Conservation (phyloP, 2,113 vertebrate genomes). For the Morone saxatilis region DNA sequence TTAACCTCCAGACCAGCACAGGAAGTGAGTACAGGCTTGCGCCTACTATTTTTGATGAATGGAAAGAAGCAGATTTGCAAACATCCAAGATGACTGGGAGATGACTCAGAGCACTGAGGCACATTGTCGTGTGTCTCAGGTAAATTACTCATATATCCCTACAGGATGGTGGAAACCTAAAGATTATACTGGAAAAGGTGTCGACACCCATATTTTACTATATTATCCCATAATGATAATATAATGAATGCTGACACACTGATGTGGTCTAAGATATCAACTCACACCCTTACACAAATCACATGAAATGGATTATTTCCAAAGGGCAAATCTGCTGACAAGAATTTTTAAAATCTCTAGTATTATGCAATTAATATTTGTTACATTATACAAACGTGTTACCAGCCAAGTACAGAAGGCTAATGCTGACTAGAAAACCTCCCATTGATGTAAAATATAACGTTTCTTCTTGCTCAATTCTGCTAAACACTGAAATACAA, state of each 20-base stretch:
- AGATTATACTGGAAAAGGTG: neutral
- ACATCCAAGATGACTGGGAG: constrained; percentile 28
- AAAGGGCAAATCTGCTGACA: neutral
- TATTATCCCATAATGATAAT: neutral
- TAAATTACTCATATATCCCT: neutral
- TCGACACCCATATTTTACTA: neutral
- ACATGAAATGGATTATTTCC: constrained; percentile 22
- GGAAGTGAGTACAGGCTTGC: constrained; percentile 64
- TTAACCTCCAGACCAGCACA: constrained; percentile 57
- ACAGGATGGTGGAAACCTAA: neutral
- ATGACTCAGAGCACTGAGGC: constrained; percentile 58
- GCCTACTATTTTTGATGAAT: constrained; percentile 62
- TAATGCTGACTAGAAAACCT: neutral
- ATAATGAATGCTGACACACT: neutral
- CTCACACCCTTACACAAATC: neutral
- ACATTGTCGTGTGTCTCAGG: neutral
- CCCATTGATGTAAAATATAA: constrained; percentile 7
- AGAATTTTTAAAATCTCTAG: neutral
- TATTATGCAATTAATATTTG: neutral
- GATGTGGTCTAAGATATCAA: neutral
- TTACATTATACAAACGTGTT: neutral
- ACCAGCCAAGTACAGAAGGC: neutral
- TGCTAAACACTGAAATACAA: constrained; percentile 8
- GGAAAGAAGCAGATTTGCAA: constrained; percentile 37
- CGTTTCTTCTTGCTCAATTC: neutral